Conservation (phyloP, 2,888 invertebrate species). For the Abrostola tripartita region DNA sequence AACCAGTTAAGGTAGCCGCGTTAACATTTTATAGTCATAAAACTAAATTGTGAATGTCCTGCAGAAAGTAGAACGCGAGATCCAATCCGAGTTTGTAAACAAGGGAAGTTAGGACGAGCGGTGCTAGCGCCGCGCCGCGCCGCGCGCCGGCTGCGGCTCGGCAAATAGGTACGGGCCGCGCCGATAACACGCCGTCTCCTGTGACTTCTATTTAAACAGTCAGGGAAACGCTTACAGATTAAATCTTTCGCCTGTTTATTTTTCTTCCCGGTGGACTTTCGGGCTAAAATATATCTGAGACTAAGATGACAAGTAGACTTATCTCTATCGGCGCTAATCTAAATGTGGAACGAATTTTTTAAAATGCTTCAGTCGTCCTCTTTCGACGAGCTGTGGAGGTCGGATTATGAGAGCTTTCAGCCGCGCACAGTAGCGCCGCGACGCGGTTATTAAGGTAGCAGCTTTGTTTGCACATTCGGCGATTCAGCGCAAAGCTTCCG, state of each 20-base stretch:
- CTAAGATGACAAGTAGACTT: conserved; percentile 79
- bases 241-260: conserved; percentile 83
- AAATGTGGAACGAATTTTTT: conserved; percentile 75
- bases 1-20: conserved; percentile 71
- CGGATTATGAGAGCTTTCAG: conserved; percentile 82
- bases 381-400: conserved; percentile 68
- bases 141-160: conserved; percentile 70
- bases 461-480: conserved; percentile 83
- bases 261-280: conserved; percentile 74
- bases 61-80: conserved; percentile 85
- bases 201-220: conserved; percentile 86
- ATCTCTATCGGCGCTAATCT: conserved; percentile 79
- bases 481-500: conserved; percentile 75
- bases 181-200: conserved; percentile 84
- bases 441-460: conserved; percentile 81
- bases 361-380: conserved; percentile 72
- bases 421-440: conserved; percentile 70
- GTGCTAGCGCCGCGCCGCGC: conserved; percentile 57
- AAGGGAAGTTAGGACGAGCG: conserved; percentile 83
- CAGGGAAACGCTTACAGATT: conserved; percentile 84
- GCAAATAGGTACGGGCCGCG: conserved; percentile 81
- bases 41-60: conserved; percentile 85
- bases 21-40: conserved; percentile 85
- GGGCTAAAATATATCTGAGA: conserved; percentile 75
- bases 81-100: conserved; percentile 88